phyloP scores from a whole-genome alignment of 35 echinoderm and acorn worm genomes.

The Eucidaris tribuloides region DNA sequence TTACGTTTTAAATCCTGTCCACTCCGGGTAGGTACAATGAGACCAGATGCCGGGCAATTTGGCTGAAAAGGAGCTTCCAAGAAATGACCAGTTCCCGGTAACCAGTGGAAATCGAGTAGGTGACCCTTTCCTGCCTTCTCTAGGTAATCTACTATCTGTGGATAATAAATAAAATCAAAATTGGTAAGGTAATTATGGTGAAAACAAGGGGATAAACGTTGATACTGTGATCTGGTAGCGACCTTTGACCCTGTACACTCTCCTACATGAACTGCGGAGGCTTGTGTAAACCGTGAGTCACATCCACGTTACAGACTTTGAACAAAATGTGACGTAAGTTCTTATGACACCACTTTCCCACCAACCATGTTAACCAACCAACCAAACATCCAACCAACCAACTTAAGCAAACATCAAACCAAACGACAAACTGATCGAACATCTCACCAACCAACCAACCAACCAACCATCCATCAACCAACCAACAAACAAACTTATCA shows the following conservation, averaged over 20 bases:
- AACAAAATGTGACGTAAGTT: neutral
- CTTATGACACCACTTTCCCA: too few relatives aligned
- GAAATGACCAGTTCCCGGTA: conserved; percentile 6
- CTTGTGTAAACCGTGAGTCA: neutral
- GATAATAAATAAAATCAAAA: neutral
- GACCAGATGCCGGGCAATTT: neutral
- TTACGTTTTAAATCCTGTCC: too few relatives aligned
- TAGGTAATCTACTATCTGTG: neutral
- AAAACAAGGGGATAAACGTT: neutral
- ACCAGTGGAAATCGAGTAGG: neutral
- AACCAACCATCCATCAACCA: too few relatives aligned
- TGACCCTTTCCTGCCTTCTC: conserved; percentile 20
- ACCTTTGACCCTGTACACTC: neutral
- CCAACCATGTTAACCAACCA: too few relatives aligned
- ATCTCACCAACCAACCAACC: too few relatives aligned
- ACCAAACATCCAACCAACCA: too few relatives aligned
- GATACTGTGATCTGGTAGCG: neutral
- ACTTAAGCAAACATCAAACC: too few relatives aligned
- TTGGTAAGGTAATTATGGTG: neutral
- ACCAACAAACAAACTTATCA: too few relatives aligned
- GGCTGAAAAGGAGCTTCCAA: neutral
- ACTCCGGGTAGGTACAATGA: too few relatives aligned
- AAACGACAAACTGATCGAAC: too few relatives aligned
- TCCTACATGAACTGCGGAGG: neutral
- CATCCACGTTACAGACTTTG: neutral